A percentile compares a stretch with the other conserved stretches of the same genome.
Conservation (phyloP, 2,888 invertebrate genomes). For the Protula sp. region DNA sequence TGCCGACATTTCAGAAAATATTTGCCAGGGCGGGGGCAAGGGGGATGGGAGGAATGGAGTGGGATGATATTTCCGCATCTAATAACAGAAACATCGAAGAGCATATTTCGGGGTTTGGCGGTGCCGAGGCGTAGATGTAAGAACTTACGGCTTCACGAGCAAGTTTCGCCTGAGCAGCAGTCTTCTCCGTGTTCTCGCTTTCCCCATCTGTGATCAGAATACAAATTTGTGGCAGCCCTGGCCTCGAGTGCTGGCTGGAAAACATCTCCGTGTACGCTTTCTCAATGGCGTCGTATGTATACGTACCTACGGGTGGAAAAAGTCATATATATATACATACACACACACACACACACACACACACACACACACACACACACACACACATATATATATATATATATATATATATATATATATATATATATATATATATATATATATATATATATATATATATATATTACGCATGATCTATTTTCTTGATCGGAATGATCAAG, state of each 20-base stretch:
- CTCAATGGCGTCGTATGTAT: constrained; percentile 5
- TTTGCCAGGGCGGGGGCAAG: too few species aligned
- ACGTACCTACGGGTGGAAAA: constrained; percentile 5
- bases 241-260: neutral
- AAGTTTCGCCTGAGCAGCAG: constrained; percentile 1
- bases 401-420: neutral
- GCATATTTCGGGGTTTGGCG: too few species aligned
- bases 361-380: neutral
- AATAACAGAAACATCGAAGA: too few species aligned
- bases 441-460: neutral
- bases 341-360: constrained; percentile 1
- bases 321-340: neutral
- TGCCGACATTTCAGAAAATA: too few species aligned
- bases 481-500: too few species aligned
- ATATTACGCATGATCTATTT: too few species aligned
- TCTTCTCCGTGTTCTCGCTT: neutral
- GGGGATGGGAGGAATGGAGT: too few species aligned
- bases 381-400: neutral
- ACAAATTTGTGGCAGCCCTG: constrained; percentile 6
- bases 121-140: too few species aligned
- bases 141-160: constrained; percentile 4
- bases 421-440: neutral
- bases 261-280: constrained; percentile 3
- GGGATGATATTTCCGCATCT: too few species aligned
- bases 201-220: constrained; percentile 14